Evolutionary conservation across 2,888 invertebrate species (phyloP).

Genomic region (Eubasilissa splendida): DNA sequence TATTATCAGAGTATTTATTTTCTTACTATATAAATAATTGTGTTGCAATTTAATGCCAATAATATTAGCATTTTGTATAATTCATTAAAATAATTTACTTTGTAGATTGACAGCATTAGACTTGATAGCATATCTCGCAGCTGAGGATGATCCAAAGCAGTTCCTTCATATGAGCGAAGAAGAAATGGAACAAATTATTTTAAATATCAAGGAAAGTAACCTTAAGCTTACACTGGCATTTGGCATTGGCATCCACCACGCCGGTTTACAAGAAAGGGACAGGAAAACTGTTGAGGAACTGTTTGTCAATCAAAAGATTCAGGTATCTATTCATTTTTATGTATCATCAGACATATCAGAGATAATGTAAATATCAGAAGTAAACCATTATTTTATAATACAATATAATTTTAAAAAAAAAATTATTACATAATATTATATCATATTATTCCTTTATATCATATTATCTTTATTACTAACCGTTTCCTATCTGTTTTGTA

Average conservation of each 20-base stretch:
- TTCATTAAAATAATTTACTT: slow-evolving; percentile 12
- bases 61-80: not conserved
- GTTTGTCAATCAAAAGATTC: slow-evolving; percentile 95
- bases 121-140: slow-evolving; percentile 91
- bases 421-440: too few relatives aligned
- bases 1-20: too few relatives aligned
- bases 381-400: too few relatives aligned
- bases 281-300: slow-evolving; percentile 93
- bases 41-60: not conserved
- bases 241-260: slow-evolving; percentile 99
- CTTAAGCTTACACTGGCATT: slow-evolving; percentile 94
- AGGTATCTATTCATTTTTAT: slow-evolving; percentile 69
- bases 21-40: not conserved
- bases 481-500: too few relatives aligned
- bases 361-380: too few relatives aligned
- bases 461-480: too few relatives aligned
- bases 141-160: slow-evolving; percentile 94
- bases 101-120: slow-evolving; percentile 93
- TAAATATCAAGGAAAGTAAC: slow-evolving; percentile 87
- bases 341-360: too few relatives aligned
- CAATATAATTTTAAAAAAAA: too few relatives aligned
- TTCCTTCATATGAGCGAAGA: slow-evolving; percentile 92
- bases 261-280: slow-evolving; percentile 95
- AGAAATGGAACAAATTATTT: slow-evolving; percentile 86
- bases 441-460: too few relatives aligned